Base-by-base conservation (phyloP, 1,140 invertebrate species). In the Cydia splendana region DNA sequence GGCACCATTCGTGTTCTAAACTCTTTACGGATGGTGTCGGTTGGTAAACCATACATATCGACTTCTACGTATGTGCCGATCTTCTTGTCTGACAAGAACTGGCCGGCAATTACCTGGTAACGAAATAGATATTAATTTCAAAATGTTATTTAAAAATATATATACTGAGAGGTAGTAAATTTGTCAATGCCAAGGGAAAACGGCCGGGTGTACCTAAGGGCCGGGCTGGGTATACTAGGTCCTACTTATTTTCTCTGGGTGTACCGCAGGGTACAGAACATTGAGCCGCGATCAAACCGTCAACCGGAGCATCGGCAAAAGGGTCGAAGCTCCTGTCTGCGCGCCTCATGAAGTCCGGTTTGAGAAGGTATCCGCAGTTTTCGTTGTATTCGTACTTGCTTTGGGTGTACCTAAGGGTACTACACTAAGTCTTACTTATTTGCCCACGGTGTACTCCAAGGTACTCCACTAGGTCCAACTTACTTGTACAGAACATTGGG, bases 311-410 rank as follows among this genome's bases (percentile, higher is more conserved):
- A 94, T 99, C 99, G 18, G 99, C 98, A 90, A 99, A 99, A 0
- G 99, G 99, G 94, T 99, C 99, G 91, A 99, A 99, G 84, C 96
- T 98, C 84, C 98, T 95, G 93, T 99, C 99, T 4, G 97, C 96
- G 69, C 99, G 94, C 80, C 99, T 94, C 99, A 99, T 99, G 94
- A 99, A 99, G 93, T 99, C 99, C 2, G 99, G 99, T 91, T 99
- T 99, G 75, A 99, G 94, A 13, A 99, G 94, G 94, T 99, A 99
- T 4, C 99, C 98, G 86, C 96, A 98, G 85, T 97, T 98, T 24
- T 98, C 98, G 89, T 99, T 99, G 89, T 99, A 99, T 91, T 99
- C 99, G 94, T 99, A 99, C 95, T 99, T 99, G 79, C 99, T 99
- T 94, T 99, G 99, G 94, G 24, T 24, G 24, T 2, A n/a, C 2